Percentiles rank a stretch among this genome's conserved stretches.
These are phyloP conservation scores for Vanessa tameamea DNA, from an alignment of 1,140 invertebrate species.

Conservation along the genomic window DNA sequence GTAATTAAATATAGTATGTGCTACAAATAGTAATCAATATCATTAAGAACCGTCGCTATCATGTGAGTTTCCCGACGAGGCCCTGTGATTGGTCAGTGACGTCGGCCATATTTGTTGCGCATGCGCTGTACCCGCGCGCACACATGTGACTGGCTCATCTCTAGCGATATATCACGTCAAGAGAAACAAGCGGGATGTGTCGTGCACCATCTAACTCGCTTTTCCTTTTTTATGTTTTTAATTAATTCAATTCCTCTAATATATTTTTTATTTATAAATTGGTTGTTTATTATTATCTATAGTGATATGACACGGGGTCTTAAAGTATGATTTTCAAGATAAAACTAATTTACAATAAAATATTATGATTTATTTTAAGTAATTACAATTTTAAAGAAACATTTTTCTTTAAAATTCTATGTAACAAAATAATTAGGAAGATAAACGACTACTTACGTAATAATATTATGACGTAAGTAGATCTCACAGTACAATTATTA, in stretches of 20 bases:
- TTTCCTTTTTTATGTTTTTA: slow-evolving; percentile 22
- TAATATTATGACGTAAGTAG: background rate
- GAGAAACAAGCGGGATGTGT: slow-evolving; percentile 22
- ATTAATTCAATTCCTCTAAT: slow-evolving; percentile 15
- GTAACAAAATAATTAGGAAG: slow-evolving; percentile 1
- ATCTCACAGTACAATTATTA: slow-evolving; percentile 12
- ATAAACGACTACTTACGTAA: background rate
- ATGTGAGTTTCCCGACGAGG: slow-evolving; percentile 47
- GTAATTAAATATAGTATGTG: slow-evolving; percentile 49
- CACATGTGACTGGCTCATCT: slow-evolving; percentile 59
- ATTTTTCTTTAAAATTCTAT: background rate
- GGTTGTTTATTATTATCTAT: background rate
- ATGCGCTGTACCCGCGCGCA: slow-evolving; percentile 58
- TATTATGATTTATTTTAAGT: background rate
- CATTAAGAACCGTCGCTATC: slow-evolving; percentile 54
- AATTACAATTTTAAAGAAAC: slow-evolving; percentile 1
- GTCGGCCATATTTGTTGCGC: slow-evolving; percentile 74
- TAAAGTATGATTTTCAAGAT: background rate
- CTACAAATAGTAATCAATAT: slow-evolving; percentile 67
- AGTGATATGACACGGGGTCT: background rate
- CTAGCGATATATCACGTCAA: slow-evolving; percentile 37
- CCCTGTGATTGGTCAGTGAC: slow-evolving; percentile 57
- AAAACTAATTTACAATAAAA: background rate
- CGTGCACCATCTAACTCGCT: slow-evolving; percentile 13
- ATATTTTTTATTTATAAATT: background rate